These are phyloP conservation scores for Salticus scenicus DNA, from an alignment of 2,888 invertebrate genomes.

Conservation along the genomic window DNA sequence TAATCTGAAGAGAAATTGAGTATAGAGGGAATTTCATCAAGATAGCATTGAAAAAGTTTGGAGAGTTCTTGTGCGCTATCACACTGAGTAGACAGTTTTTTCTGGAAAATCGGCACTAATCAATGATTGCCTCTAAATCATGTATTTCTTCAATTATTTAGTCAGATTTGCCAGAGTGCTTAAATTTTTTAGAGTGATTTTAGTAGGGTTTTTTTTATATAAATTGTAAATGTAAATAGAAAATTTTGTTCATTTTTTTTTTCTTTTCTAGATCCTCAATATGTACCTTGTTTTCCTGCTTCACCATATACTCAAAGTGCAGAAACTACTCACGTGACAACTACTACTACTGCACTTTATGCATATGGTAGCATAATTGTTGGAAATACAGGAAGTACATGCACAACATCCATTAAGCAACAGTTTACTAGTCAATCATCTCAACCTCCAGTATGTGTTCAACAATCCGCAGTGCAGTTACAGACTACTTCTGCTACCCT, in stretches of 20 bases:
- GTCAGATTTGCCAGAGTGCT: too few species aligned
- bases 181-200: too few species aligned
- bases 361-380: conserved; percentile 57
- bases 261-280: conserved; percentile 49
- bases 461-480: conserved; percentile 57
- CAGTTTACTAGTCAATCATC: conserved; percentile 60
- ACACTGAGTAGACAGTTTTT: too few species aligned
- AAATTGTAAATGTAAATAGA: background rate
- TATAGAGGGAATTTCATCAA: too few species aligned
- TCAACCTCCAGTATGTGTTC: conserved; percentile 56
- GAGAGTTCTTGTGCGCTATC: too few species aligned
- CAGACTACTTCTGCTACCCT: conserved; percentile 52
- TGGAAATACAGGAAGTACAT: conserved; percentile 41
- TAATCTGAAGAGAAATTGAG: too few species aligned
- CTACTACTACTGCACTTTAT: conserved; percentile 54
- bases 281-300: conserved; percentile 57
- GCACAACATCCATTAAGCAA: conserved; percentile 35
- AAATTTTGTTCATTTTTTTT: background rate
- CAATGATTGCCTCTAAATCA: too few species aligned
- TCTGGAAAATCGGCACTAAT: too few species aligned
- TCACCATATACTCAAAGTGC: conserved; percentile 56
- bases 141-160: too few species aligned
- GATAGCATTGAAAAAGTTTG: too few species aligned
- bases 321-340: conserved; percentile 38
- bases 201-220: background rate